These are phyloP conservation scores for Chironomus striatipennis DNA, from an alignment of 1,140 invertebrate species.

Conservation along the genomic window DNA sequence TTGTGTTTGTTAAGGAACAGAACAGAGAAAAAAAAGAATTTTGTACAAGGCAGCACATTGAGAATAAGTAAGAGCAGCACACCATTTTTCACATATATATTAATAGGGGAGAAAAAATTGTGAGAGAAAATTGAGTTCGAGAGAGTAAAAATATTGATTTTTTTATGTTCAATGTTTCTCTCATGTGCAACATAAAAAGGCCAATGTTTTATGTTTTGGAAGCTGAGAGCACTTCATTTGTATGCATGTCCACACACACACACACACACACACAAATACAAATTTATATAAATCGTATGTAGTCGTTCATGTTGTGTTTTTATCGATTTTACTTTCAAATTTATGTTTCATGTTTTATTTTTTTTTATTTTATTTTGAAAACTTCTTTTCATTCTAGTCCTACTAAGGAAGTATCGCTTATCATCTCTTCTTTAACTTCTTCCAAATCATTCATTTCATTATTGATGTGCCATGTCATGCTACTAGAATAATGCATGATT, in stretches of 20 bases:
- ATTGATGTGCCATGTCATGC: too few relatives aligned
- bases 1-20: not conserved
- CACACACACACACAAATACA: not conserved
- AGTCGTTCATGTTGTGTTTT: not conserved
- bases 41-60: not conserved
- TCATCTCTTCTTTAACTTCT: not conserved
- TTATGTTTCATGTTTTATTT: not conserved
- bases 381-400: not conserved
- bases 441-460: not conserved
- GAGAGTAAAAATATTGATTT: conserved; percentile 14
- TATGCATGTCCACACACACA: not conserved
- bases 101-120: not conserved
- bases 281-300: not conserved
- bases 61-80: too few relatives aligned
- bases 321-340: not conserved
- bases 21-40: too few relatives aligned
- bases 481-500: too few relatives aligned
- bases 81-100: not conserved
- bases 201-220: not conserved
- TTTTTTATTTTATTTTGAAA: not conserved
- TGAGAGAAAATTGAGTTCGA: not conserved
- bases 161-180: not conserved
- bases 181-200: not conserved
- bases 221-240: not conserved
- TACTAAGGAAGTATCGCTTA: not conserved